Conservation (phyloP, 2,888 invertebrate species). For the Orthosia gothica region DNA sequence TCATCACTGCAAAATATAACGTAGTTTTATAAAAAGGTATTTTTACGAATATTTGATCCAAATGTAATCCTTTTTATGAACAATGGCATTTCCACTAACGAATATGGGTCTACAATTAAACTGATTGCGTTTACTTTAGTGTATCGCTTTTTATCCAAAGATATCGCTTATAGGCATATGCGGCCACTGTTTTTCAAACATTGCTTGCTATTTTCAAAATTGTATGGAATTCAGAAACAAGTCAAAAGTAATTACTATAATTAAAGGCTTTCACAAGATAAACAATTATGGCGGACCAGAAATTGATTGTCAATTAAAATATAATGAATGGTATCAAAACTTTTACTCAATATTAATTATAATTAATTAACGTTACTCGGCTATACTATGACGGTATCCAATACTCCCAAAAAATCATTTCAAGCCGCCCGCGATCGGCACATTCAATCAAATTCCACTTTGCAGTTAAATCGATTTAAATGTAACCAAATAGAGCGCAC, state of each 20-base stretch:
- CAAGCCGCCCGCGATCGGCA: slow-evolving; percentile 58
- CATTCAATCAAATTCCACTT: slow-evolving; percentile 78
- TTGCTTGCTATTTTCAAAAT: neutral
- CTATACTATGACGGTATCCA: slow-evolving; percentile 43
- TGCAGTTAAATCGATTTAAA: slow-evolving; percentile 73
- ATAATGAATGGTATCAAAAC: slow-evolving; percentile 8
- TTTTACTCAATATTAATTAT: too few species aligned
- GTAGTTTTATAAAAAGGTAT: neutral
- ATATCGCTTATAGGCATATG: too few species aligned
- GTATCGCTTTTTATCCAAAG: too few species aligned
- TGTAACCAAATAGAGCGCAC: slow-evolving; percentile 65
- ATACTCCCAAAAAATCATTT: slow-evolving; percentile 63
- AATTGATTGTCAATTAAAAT: slow-evolving; percentile 50
- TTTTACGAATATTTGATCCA: neutral
- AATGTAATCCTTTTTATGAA: neutral
- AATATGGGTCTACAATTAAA: neutral
- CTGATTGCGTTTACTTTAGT: neutral
- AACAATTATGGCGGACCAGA: slow-evolving; percentile 23
- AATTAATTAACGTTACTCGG: neutral
- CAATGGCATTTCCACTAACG: neutral
- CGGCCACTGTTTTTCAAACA: neutral
- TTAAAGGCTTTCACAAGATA: slow-evolving; percentile 6
- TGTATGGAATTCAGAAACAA: neutral
- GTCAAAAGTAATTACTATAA: neutral
- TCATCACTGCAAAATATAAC: neutral